Evolutionary conservation across 2,888 invertebrate species (phyloP), one percentile per base, ranked within the genome.

Genomic region (Hirtodrosophila confusa): DNA sequence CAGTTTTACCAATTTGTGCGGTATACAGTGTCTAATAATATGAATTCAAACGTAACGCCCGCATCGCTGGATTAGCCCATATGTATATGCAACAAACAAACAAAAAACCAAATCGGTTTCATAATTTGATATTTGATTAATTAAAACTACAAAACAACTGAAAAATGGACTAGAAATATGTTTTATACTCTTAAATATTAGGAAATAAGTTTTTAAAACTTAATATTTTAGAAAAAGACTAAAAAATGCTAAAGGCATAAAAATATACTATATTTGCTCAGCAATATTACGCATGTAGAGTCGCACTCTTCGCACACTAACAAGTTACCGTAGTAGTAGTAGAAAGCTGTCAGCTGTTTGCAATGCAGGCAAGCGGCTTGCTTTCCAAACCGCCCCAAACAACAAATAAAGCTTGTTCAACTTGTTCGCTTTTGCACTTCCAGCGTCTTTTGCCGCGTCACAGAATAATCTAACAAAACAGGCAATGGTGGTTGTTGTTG

Each of bases 381-480:
- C 50, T 60, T 73, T 75, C 66, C 76, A 71, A 61, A 44, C 65
- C 65, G 40, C 72, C 73, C 73, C 69, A 75, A 67, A 62, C 53
- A 61, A 60, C 33, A 57, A 43, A 47, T 55, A 63, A 73, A 73
- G 73, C 73, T 70, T 63, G 33, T 51, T 72, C 48, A 63, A 72
- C 72, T 72, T 72, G 70, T 70, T 75, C 56, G 60, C 53, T 49
- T 69, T 63, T 37, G 57, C 70, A 61, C 51, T 78, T 82, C 79
- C 85, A 80, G 85, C 78, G 86, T 75, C 82, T 85, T 31, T 79
- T 70, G 82, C 53, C 69, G 77, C 77, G 58, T 62, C 62, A 63
- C 45, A 65, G 68, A 79, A 65, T 65, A 79, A 61, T 48, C 35
- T 50, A 53, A 39, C 39, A 43, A 17, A 39, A 35, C 23, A 45